A percentile compares a stretch with the other conserved stretches of the same genome.
Conservation (phyloP, 35 echinoderm and acorn worm species). For the Ophioderma brevispina region DNA sequence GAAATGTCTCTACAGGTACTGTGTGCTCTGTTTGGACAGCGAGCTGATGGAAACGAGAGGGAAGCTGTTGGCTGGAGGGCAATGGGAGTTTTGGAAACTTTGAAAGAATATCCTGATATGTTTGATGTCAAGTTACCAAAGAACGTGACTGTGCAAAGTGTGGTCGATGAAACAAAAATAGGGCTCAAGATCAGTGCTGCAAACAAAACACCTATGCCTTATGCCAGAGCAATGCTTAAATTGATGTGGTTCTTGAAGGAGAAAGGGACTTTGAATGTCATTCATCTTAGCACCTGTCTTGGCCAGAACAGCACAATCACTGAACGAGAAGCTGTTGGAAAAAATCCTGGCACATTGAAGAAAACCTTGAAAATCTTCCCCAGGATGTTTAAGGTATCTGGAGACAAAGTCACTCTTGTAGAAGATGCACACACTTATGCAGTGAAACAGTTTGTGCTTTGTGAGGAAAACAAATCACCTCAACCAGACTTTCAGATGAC, state of each 20-base stretch:
- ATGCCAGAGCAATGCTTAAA: not conserved
- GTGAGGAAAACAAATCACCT: not conserved
- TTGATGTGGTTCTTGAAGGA: not conserved
- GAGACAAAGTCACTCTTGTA: not conserved
- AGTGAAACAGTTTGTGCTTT: not conserved
- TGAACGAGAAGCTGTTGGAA: not conserved
- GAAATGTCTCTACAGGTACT: not conserved
- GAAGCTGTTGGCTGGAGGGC: not conserved
- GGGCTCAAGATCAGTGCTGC: not conserved
- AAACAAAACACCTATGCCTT: not conserved
- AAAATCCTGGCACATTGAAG: not conserved
- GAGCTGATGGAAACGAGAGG: not conserved
- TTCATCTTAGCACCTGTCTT: not conserved
- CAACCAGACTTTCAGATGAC: not conserved
- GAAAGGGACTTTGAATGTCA: not conserved
- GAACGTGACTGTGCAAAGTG: not conserved
- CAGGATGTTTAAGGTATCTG: not conserved
- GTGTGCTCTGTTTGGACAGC: not conserved
- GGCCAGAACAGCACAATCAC: not conserved
- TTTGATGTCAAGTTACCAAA: not conserved
- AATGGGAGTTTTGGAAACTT: not conserved
- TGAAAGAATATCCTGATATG: not conserved
- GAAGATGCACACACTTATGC: not conserved
- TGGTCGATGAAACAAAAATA: not conserved
- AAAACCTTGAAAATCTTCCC: not conserved